Conservation (phyloP, 1,140 invertebrate genomes). For the Olivierus martensii region DNA sequence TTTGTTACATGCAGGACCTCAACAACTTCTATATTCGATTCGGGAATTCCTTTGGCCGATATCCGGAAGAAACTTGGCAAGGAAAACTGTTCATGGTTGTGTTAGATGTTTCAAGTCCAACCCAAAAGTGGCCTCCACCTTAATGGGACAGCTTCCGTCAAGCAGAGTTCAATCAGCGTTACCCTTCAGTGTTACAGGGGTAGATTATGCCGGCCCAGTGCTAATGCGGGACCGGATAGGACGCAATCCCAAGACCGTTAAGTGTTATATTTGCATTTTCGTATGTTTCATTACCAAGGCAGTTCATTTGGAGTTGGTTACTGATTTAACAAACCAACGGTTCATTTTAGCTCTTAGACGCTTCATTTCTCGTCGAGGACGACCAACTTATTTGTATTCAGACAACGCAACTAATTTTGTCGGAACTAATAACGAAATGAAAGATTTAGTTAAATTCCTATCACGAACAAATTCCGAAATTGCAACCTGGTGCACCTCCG, state of each 20-base stretch:
- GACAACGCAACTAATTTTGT: no score
- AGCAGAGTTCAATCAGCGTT: neutral
- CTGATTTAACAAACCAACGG: neutral
- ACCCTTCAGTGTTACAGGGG: neutral
- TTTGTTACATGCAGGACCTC: no score
- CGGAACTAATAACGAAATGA: no score
- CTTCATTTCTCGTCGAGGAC: no score
- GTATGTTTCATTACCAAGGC: neutral
- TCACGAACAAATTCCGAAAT: no score
- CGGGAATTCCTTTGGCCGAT: no score
- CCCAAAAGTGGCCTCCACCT: neutral
- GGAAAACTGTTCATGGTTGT: neutral
- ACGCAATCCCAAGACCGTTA: neutral
- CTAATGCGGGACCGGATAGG: neutral
- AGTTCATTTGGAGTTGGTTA: constrained; percentile 3
- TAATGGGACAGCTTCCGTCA: neutral
- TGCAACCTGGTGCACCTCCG: no score
- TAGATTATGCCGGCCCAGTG: neutral
- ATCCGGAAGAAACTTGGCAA: no score
- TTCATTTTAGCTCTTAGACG: constrained; percentile 5
- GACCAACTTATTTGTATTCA: no score
- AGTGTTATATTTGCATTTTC: neutral
- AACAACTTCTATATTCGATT: no score
- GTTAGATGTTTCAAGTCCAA: neutral
- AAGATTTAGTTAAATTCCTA: no score